Evolutionary conservation across 2,797 vertebrate species (phyloP), one percentile per base, ranked within the genome.

Genomic region (Galaxias olidus): DNA sequence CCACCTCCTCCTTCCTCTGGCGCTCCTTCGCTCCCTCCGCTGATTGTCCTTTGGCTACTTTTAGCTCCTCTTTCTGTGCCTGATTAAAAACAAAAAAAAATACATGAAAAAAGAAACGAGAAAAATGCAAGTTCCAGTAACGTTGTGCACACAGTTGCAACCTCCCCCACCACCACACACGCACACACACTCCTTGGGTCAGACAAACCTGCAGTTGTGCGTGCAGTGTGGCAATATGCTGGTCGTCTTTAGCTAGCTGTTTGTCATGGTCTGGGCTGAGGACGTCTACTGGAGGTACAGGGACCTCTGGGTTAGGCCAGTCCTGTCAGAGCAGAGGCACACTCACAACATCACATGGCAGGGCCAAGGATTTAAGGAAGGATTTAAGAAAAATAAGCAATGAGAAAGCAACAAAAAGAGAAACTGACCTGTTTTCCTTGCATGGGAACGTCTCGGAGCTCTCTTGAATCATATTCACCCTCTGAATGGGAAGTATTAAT

Each of bases 1-100:
- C 87, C 83, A 40, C 72, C 77, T 9, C 82, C 80, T 50, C 82
- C 75, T 8, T 69, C 65, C 1, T 80, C 74, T 10, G 77, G 40
- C 65, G 88, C 82, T 91, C 92, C 68, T 77, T 77, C n/a, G 59
- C 86, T 72, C 81, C 87, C 74, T 89, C 86, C 52, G 83, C 88
- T 65, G 92, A 85, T 0, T 71, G 82, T 72, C 65, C 89, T 73
- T 83, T 72, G 46, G 84, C 86, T 66, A 83, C 83, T 78, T 87
- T 90, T 43, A 96, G 91, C 75, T 96, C 93, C 10, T 94, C 94
- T 64, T 93, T 91, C 85, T 98, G 93, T 47, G 90, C 82, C 95
- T 97, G 79, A 62, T 66, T 74, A 60, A 42, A 48, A 50, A 13
- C 12, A 47, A 10, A 41, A 0, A 66, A 51, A 55, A 46, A 71